Evolutionary conservation across 2,888 invertebrate genomes (phyloP).

Genomic region (Nemurella pictetii): DNA sequence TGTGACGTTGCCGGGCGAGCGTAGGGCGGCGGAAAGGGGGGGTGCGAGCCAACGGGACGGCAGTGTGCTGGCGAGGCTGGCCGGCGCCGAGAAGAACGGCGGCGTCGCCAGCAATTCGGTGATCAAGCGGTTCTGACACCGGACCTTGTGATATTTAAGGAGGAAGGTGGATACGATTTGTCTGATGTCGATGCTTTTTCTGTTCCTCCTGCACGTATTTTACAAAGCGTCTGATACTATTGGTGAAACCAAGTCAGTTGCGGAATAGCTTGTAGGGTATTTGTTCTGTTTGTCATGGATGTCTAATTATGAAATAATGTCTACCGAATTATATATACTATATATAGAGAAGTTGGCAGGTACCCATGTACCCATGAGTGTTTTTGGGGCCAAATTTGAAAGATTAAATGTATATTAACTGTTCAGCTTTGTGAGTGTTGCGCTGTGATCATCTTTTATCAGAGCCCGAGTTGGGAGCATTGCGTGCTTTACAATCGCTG

Average conservation of each 20-base stretch:
- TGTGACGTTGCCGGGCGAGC: neutral
- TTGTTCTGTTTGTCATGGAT: too few species aligned
- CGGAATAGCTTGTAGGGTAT: neutral
- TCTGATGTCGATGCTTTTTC: conserved; percentile 1
- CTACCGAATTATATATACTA: too few species aligned
- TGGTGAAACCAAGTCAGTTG: conserved; percentile 8
- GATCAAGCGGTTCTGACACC: neutral
- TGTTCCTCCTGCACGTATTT: conserved; percentile 24
- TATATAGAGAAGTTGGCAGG: too few species aligned
- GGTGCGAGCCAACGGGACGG: too few species aligned
- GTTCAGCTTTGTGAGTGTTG: too few species aligned
- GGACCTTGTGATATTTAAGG: conserved; percentile 21
- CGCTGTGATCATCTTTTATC: too few species aligned
- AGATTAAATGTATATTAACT: too few species aligned
- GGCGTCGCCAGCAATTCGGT: neutral
- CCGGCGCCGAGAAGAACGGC: neutral
- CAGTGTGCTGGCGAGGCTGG: neutral
- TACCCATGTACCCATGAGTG: too few species aligned
- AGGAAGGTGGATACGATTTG: conserved; percentile 13
- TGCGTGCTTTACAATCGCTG: too few species aligned
- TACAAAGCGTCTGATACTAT: conserved; percentile 24
- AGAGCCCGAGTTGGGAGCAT: too few species aligned
- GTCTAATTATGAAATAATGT: too few species aligned
- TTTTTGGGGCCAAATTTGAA: too few species aligned
- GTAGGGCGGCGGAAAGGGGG: neutral